phyloP scores from a whole-genome alignment of 64 coral and sea anemone species.

The Actinia equina region DNA sequence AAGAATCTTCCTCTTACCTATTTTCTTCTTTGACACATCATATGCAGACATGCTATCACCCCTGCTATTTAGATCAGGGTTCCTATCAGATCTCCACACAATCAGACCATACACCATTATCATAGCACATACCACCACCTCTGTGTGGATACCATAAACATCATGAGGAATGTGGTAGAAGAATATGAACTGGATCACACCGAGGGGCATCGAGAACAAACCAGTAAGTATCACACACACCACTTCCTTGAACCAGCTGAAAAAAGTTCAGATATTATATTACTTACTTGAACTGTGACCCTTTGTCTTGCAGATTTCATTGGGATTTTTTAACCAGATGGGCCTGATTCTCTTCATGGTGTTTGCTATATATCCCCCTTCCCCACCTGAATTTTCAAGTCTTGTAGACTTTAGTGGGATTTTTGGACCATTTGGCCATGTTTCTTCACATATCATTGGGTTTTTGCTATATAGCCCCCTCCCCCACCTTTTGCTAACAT shows the following conservation, averaged over 20 bases:
- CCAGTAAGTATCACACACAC: conserved; percentile 4
- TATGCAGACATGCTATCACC: neutral
- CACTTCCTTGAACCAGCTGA: conserved; percentile 16
- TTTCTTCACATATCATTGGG: no score
- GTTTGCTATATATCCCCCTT: no score
- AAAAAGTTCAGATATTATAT: neutral
- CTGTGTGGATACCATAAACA: conserved; percentile 21
- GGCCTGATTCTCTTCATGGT: no score
- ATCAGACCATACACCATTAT: conserved; percentile 4
- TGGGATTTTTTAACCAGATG: no score
- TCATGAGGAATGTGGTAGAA: conserved; percentile 33
- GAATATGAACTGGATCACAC: conserved; percentile 15
- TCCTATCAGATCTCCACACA: conserved; percentile 22
- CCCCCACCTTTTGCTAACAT: no score
- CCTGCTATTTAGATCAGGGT: neutral
- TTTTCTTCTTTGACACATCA: neutral
- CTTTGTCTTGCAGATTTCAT: no score
- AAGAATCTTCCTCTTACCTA: neutral
- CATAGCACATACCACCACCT: conserved; percentile 9
- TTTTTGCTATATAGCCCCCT: no score
- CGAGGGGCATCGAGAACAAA: conserved; percentile 19
- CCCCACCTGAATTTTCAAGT: no score
- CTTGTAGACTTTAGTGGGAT: no score
- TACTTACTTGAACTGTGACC: no score
- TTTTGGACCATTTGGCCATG: no score